Evolutionary conservation across 2,113 vertebrate genomes (phyloP).

Genomic region (Gadus macrocephalus): DNA sequence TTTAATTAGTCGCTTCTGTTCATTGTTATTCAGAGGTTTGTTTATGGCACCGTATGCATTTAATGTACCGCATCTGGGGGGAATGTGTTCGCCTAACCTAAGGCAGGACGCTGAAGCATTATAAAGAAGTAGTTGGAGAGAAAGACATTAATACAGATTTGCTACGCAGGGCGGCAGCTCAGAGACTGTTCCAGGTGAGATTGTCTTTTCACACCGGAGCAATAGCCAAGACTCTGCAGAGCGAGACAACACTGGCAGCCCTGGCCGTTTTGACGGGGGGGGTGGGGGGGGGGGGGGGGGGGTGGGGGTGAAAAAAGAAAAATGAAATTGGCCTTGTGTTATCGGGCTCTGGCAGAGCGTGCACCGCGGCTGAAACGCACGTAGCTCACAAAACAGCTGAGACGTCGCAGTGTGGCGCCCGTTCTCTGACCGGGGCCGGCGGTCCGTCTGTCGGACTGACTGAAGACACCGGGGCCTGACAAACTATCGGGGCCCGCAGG

Average conservation of each 20-base stretch:
- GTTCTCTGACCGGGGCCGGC: neutral
- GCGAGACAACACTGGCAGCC: conserved; percentile 38
- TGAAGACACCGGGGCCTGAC: conserved; percentile 38
- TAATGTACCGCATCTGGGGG: too few relatives aligned
- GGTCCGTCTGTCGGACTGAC: conserved; percentile 37
- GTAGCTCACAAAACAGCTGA: conserved; percentile 42
- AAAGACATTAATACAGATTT: too few relatives aligned
- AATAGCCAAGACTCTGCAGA: conserved; percentile 26
- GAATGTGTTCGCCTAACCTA: too few relatives aligned
- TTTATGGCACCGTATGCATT: too few relatives aligned
- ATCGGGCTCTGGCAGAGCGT: conserved; percentile 53
- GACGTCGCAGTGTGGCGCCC: conserved; percentile 24
- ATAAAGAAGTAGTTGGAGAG: too few relatives aligned
- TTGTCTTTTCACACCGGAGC: conserved; percentile 44
- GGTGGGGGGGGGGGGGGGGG: too few relatives aligned
- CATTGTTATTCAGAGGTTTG: too few relatives aligned
- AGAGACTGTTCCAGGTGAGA: conserved; percentile 22
- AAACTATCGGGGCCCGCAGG: too few relatives aligned
- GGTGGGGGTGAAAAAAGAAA: conserved; percentile 42
- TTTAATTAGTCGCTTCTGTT: too few relatives aligned
- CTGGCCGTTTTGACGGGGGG: conserved; percentile 29
- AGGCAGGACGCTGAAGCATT: too few relatives aligned
- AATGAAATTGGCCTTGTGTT: conserved; percentile 61
- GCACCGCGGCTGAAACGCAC: conserved; percentile 46
- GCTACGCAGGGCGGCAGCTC: too few relatives aligned